Conservation (phyloP, 2,113 vertebrate species). For the Monopterus albus region DNA sequence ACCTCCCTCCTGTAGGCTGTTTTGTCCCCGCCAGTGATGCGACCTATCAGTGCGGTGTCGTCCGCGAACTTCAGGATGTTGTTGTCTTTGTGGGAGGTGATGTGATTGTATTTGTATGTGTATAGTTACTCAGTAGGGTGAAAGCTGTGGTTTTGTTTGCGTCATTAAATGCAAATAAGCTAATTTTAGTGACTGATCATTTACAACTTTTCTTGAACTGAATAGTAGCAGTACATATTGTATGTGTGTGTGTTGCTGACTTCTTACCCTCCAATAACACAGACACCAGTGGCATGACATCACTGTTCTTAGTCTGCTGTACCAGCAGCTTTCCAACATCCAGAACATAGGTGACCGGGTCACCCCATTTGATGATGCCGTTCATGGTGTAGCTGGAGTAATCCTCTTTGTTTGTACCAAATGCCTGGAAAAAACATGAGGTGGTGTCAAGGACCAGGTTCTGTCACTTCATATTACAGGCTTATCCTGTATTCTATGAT, state of each 20-base stretch:
- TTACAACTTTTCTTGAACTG: not conserved
- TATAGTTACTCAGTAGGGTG: not conserved
- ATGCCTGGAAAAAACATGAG: conserved; percentile 81
- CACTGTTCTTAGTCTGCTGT: conserved; percentile 97
- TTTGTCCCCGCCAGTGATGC: no score
- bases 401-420: conserved; percentile 98
- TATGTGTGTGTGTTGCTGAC: not conserved
- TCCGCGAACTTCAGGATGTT: no score
- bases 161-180: not conserved
- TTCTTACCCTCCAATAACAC: conserved; percentile 92
- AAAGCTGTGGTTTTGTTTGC: not conserved
- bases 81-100: no score
- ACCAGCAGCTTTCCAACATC: conserved; percentile 97
- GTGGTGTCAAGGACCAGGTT: not conserved
- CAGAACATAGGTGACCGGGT: conserved; percentile 92
- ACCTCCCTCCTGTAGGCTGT: no score
- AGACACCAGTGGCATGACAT: conserved; percentile 96
- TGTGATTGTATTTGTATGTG: not conserved
- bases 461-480: not conserved
- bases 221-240: not conserved
- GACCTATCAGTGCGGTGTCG: no score
- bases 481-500: not conserved
- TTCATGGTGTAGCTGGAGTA: conserved; percentile 99
- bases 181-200: not conserved
- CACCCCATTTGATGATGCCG: conserved; percentile 98